Percentiles rank a stretch among this genome's conserved stretches.
phyloP scores from a whole-genome alignment of 2,113 vertebrate species.

The Podarcis cretensis region DNA sequence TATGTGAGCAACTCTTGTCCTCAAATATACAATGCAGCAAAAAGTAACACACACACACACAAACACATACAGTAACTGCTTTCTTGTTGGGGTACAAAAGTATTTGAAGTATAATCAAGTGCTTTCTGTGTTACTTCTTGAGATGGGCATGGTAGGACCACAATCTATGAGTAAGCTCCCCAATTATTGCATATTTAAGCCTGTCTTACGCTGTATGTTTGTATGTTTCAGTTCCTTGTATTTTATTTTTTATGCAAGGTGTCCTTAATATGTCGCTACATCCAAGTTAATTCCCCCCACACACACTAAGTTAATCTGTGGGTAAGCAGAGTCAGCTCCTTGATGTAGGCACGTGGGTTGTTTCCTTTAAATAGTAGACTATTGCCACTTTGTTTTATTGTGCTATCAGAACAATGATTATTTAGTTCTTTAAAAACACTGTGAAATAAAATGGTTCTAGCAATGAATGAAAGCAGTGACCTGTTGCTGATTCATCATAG shows the following conservation, averaged over 20 bases:
- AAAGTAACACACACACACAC: not conserved
- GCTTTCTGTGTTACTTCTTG: not conserved
- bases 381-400: not conserved
- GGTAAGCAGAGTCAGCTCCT: fast-evolving
- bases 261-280: not conserved
- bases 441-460: not conserved
- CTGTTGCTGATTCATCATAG: not conserved
- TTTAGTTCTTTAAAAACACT: not conserved
- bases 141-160: not conserved
- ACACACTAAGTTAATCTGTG: not conserved
- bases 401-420: not conserved
- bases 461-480: not conserved
- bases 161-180: not conserved
- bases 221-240: not conserved
- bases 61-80: not conserved
- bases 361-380: not conserved
- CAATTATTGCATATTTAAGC: not conserved
- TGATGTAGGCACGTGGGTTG: not conserved
- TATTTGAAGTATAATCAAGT: not conserved
- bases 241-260: not conserved
- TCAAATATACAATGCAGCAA: not conserved
- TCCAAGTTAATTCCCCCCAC: fast-evolving
- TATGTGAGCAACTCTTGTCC: not conserved
- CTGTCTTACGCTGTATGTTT: not conserved
- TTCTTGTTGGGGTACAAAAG: not conserved